Evolutionary conservation across 1,140 invertebrate species (phyloP).

Genomic region (Chlorops oryzae): DNA sequence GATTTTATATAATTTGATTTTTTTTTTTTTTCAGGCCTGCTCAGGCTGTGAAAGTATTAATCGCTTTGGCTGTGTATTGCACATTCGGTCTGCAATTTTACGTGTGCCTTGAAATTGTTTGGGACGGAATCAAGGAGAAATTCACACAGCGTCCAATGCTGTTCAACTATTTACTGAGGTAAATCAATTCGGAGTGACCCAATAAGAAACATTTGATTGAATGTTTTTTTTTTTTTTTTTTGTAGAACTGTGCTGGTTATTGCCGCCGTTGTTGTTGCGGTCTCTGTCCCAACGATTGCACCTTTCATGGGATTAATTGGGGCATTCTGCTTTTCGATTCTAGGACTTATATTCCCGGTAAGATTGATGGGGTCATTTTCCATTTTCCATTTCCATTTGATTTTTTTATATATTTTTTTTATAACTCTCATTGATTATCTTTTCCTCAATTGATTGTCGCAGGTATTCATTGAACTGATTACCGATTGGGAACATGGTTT

Average conservation of each 20-base stretch:
- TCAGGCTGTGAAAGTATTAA: constrained; percentile 77
- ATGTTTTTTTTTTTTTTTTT: constrained; percentile 2
- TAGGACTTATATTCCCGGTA: constrained; percentile 85
- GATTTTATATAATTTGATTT: constrained; percentile 14
- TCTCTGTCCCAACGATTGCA: constrained; percentile 80
- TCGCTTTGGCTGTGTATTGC: constrained; percentile 82
- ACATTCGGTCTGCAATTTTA: constrained; percentile 96
- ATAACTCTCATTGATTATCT: background rate
- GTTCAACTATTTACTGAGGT: constrained; percentile 71
- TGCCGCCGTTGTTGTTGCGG: constrained; percentile 69
- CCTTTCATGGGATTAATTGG: constrained; percentile 91
- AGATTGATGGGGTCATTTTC: constrained; percentile 12
- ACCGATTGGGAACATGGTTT: constrained; percentile 59
- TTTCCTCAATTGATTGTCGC: background rate
- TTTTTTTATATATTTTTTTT: background rate
- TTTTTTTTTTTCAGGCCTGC: constrained; percentile 61
- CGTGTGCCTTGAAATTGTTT: constrained; percentile 80
- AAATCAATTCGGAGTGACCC: constrained; percentile 25
- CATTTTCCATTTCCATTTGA: background rate
- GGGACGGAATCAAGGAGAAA: constrained; percentile 65
- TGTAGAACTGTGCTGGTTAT: constrained; percentile 53
- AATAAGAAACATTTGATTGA: background rate
- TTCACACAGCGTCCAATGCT: constrained; percentile 62
- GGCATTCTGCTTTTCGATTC: constrained; percentile 86
- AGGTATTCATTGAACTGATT: constrained; percentile 40